Evolutionary conservation across 2,113 vertebrate species (phyloP), one percentile per base, ranked within the genome.

Genomic region (Syngnathus floridae): DNA sequence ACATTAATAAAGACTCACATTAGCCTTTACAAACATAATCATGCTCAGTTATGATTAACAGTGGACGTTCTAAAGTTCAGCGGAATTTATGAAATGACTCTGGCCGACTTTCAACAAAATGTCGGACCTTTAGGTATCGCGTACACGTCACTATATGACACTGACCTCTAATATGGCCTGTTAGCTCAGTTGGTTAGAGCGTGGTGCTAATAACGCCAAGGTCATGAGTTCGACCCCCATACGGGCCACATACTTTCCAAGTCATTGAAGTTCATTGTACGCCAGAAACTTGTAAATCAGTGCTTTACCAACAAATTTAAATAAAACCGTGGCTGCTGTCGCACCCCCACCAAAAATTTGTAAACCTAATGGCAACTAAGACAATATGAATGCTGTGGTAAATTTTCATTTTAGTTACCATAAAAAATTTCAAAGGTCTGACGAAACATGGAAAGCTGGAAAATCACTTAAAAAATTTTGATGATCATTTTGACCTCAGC

Each of bases 151-250:
- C 26, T 31, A 3, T 31, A 31, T 31, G 26, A 31, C 26, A 31
- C 2, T 0, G 26, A 31, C 26, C 0, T 31, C 26, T 31, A 31
- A 31, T 3, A 31, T 26, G 2, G 80, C 74, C 21, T 64, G 76
- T 82, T 86, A 87, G 82, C 79, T 88, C 81, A 85, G 83, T 57
- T 86, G 79, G 78, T 85, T 78, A 86, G 81, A 88, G 84, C 81
- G 85, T 89, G 83, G 87, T 90, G 87, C 88, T 89, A 90, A 86
- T 85, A 81, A 88, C 84, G 87, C 84, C 84, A 90, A 90, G 87
- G 87, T 90, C 79, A 82, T 79, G 86, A 86, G 86, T 89, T 88
- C 83, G 84, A 90, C 84, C 78, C 87, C 87, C 79, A 85, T 89
- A 89, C 83, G 70, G 87, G 88, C 87, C 86, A 78, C 26, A 31